Percentiles rank a stretch among this genome's conserved stretches.
Evolutionary conservation across 2,888 invertebrate genomes (phyloP).

Genomic region (Resseliella maxima): DNA sequence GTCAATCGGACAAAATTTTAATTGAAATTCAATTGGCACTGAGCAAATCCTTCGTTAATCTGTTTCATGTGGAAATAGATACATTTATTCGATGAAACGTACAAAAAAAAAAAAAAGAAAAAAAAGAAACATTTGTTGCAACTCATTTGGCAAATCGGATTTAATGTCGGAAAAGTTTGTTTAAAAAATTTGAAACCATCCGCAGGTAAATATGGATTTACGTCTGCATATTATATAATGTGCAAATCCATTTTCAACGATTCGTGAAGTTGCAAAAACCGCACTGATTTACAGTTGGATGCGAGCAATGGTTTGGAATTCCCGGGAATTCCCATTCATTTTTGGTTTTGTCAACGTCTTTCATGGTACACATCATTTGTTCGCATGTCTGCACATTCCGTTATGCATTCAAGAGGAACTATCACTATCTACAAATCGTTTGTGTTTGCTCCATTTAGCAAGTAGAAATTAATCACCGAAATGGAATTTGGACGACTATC

Average conservation of each 20-base stretch:
- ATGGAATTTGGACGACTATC: neutral
- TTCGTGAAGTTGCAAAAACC: neutral
- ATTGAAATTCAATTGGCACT: slow-evolving; percentile 18
- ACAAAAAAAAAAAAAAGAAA: too few relatives aligned
- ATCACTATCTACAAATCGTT: neutral
- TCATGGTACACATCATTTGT: neutral
- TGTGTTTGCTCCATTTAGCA: neutral
- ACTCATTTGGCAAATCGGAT: slow-evolving; percentile 16
- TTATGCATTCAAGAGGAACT: neutral
- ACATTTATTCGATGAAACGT: neutral
- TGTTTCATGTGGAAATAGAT: neutral
- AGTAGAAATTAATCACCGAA: neutral
- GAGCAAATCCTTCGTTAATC: neutral
- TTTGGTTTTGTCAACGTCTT: neutral
- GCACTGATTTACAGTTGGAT: neutral
- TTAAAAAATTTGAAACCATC: neutral
- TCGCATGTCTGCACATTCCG: neutral
- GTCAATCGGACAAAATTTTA: neutral
- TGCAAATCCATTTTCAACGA: neutral
- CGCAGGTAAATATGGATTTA: neutral
- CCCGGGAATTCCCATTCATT: neutral
- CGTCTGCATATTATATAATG: neutral
- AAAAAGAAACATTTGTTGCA: neutral
- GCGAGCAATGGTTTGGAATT: neutral
- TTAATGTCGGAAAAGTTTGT: neutral